Conservation (phyloP, 1,140 invertebrate genomes). For the Lanistes nyassanus region DNA sequence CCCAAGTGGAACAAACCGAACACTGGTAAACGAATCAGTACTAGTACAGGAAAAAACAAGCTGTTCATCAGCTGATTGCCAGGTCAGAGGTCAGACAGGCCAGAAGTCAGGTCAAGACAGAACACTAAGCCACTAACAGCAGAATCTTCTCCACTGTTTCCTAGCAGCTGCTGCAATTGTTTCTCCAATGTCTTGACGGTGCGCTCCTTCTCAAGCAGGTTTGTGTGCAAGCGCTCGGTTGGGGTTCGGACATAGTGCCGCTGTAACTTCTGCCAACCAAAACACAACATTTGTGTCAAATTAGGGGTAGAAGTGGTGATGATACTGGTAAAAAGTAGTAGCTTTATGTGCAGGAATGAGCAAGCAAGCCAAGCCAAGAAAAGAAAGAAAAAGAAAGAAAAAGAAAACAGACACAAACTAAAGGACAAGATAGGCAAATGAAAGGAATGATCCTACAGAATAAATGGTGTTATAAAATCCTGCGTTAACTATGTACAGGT, state of each 20-base stretch:
- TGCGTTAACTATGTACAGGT: too few species aligned
- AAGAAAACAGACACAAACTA: not conserved
- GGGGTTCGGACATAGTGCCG: slow-evolving; percentile 45
- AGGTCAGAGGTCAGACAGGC: too few species aligned
- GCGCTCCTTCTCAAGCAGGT: slow-evolving; percentile 46
- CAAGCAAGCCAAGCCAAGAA: not conserved
- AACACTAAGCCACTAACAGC: slow-evolving; percentile 11
- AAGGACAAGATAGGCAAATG: not conserved
- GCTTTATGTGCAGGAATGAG: too few species aligned
- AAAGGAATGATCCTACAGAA: not conserved
- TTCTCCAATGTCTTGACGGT: slow-evolving; percentile 47
- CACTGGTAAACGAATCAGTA: too few species aligned
- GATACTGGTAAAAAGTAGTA: not conserved
- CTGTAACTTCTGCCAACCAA: slow-evolving; percentile 40
- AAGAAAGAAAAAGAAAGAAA: not conserved
- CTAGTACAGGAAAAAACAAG: too few species aligned
- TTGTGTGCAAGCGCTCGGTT: slow-evolving; percentile 43
- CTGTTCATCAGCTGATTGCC: too few species aligned
- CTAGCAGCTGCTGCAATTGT: slow-evolving; percentile 41
- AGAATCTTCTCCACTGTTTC: slow-evolving; percentile 1
- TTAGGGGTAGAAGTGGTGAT: not conserved
- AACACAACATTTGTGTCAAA: slow-evolving; percentile 9
- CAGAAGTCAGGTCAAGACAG: not conserved
- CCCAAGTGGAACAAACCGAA: too few species aligned
- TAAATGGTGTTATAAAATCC: too few species aligned